Evolutionary conservation across 2,888 invertebrate species (phyloP), one percentile per base, ranked within the genome.

Genomic region (Erannis defoliaria): DNA sequence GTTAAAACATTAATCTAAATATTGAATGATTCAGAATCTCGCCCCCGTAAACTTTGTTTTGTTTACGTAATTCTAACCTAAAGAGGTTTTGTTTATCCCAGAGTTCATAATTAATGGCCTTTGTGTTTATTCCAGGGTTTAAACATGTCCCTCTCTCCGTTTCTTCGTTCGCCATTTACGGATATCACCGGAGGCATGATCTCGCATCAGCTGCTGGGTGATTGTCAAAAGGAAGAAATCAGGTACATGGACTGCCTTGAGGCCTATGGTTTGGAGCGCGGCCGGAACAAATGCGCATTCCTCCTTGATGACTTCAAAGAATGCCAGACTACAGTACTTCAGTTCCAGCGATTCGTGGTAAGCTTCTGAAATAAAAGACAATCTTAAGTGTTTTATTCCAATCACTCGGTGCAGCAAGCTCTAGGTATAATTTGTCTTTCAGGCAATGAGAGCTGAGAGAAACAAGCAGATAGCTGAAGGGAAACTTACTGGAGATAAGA

Each of bases 231-330:
- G 59, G 88, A 96, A 70, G 97, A 97, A 86, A 88, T 95, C 80
- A 93, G 94, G 29, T 94, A 95, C 76, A 94, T 96, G 88, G 96
- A 97, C 69, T 97, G 97, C 75, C 77, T 97, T 48, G 97, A 97
- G 77, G 97, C 97, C 2, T 97, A 97, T 70, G 97, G 97, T 1
- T 73, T 95, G 9, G 94, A 95, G n/a, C 91, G 93, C 38, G 96
- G 96, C 0, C 72, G 86, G 33, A 76, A 76, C n/a, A 94, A 95
- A 78, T 97, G 97, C 79, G 77, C 84, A 4, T 82, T 91, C 53
- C 81, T 96, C 6, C 92, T 96, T 57, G 89, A 92, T 0, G 97
- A 97, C 83, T 96, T 95, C 73, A 90, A 94, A 62, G 97, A 97
- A 85, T 97, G 97, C 72, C 86, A 94, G 14, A 86, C 89, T 1